A percentile compares a stretch with the other conserved stretches of the same genome.
Conservation (phyloP, 2,113 vertebrate genomes). For the Lepus timidus region DNA sequence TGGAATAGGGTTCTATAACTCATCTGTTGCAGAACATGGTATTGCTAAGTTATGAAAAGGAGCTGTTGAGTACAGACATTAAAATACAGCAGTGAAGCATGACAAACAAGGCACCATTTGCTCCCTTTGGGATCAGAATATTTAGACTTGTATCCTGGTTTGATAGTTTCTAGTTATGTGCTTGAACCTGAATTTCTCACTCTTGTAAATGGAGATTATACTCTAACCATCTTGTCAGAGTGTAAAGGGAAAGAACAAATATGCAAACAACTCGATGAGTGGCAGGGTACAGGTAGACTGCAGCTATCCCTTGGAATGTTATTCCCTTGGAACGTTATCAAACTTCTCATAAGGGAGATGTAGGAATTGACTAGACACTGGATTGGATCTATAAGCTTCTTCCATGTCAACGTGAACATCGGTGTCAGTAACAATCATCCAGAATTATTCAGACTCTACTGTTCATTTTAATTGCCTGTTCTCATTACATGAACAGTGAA, state of each 20-base stretch:
- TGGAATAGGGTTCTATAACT: not conserved
- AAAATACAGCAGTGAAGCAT: not conserved
- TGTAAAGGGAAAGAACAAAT: not conserved
- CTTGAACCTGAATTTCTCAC: not conserved
- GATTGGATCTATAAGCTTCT: not conserved
- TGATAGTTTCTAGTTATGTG: not conserved
- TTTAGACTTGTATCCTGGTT: not conserved
- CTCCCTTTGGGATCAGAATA: not conserved
- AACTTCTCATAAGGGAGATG: not conserved
- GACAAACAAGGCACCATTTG: rapidly evolving
- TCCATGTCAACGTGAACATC: not conserved
- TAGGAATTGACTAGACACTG: rapidly evolving
- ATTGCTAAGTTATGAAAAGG: not conserved
- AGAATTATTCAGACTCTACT: not conserved
- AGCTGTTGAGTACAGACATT: not conserved
- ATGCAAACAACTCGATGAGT: not conserved
- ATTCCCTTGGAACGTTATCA: not conserved
- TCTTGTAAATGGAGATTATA: not conserved
- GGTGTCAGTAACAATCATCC: not conserved
- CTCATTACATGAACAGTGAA: not conserved
- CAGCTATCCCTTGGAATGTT: not conserved
- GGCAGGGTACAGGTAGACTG: not conserved
- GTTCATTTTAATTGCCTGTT: not conserved
- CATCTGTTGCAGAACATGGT: not conserved
- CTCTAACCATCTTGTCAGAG: not conserved